Evolutionary conservation across 1,140 invertebrate genomes (phyloP).

Genomic region (Episyrphus balteatus): DNA sequence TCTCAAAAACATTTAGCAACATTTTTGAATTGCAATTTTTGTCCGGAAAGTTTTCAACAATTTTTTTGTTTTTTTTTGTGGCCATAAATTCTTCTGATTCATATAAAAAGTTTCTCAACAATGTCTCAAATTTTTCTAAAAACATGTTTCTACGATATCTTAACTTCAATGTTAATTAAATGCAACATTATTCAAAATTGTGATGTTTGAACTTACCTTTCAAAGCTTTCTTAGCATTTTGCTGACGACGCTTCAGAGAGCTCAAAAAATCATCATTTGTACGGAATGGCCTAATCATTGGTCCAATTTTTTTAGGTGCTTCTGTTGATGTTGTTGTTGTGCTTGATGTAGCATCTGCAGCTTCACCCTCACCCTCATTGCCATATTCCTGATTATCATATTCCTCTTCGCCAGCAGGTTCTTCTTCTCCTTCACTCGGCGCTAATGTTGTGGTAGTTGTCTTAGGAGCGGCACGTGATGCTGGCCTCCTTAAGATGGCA

Average conservation of each 20-base stretch:
- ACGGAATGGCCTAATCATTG: slow-evolving; percentile 53
- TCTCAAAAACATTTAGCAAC: too few relatives aligned
- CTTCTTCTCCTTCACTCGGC: slow-evolving; percentile 4
- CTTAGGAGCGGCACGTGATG: slow-evolving; percentile 12
- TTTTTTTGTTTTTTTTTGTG: too few relatives aligned
- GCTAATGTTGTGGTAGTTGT: slow-evolving; percentile 29
- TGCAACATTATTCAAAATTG: too few relatives aligned
- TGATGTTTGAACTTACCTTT: too few relatives aligned
- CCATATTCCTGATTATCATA: slow-evolving; percentile 37
- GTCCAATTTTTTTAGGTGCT: slow-evolving; percentile 48
- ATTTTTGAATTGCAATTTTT: too few relatives aligned
- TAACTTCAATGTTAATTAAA: too few relatives aligned
- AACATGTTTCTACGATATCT: too few relatives aligned
- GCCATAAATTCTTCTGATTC: too few relatives aligned
- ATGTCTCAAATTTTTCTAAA: too few relatives aligned
- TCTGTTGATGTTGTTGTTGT: slow-evolving; percentile 57
- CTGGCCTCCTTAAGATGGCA: too few relatives aligned
- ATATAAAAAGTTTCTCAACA: too few relatives aligned
- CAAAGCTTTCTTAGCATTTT: slow-evolving; percentile 38
- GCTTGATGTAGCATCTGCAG: slow-evolving; percentile 33
- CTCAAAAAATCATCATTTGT: slow-evolving; percentile 61
- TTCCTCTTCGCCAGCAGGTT: slow-evolving; percentile 27
- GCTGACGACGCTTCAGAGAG: slow-evolving; percentile 50
- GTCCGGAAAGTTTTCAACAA: too few relatives aligned
- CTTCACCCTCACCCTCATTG: slow-evolving; percentile 33